A percentile compares a stretch with the other conserved stretches of the same genome.
These are phyloP conservation scores for Callyntrura sp. DNA, from an alignment of 2,888 invertebrate species.

Conservation along the genomic window DNA sequence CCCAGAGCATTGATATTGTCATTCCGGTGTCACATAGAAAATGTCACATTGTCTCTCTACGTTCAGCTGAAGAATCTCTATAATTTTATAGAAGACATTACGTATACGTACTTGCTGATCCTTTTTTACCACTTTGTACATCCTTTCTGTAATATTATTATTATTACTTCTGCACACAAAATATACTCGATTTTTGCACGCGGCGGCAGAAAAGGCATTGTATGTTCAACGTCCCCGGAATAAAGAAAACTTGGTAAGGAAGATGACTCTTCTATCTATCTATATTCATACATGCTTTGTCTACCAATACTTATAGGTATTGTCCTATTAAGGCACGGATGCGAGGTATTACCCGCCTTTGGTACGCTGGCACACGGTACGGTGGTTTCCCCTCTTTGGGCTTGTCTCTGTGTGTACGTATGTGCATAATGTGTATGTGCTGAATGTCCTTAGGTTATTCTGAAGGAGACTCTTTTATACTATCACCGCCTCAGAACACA, in stretches of 20 bases:
- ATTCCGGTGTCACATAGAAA: conserved; percentile 66
- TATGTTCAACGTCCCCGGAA: not conserved
- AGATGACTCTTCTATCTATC: not conserved
- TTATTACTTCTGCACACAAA: conserved; percentile 4
- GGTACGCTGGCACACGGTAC: too few species aligned
- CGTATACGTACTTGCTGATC: not conserved
- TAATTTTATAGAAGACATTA: not conserved
- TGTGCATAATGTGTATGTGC: too few species aligned
- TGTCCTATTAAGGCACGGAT: not conserved
- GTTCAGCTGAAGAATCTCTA: not conserved
- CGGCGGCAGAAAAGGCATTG: too few species aligned
- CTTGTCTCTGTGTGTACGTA: too few species aligned
- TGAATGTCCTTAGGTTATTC: conserved; percentile 18
- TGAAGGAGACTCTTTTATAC: not conserved
- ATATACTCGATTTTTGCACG: too few species aligned
- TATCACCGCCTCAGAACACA: not conserved
- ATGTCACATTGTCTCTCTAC: conserved; percentile 63
- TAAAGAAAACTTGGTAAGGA: conserved; percentile 7
- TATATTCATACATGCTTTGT: not conserved
- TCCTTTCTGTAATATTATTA: not conserved
- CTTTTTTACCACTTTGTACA: not conserved
- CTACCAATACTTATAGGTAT: too few species aligned
- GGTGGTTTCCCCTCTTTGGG: too few species aligned
- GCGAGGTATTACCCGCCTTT: too few species aligned
- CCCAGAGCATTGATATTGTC: conserved; percentile 69